Evolutionary conservation across 1,140 invertebrate species (phyloP).

Genomic region (Coelopa frigida): DNA sequence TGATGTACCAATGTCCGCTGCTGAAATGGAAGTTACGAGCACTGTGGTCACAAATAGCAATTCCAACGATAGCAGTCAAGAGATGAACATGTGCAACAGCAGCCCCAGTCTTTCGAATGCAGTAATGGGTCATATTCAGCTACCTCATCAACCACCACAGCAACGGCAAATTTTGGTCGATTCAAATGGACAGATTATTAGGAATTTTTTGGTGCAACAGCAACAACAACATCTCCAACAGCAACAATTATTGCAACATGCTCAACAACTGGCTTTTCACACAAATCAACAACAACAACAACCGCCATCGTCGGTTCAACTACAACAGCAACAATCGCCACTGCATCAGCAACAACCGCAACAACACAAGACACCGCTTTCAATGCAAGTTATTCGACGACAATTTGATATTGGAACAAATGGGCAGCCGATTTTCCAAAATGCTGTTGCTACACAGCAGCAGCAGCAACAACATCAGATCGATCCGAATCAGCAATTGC

Average conservation of each 20-base stretch:
- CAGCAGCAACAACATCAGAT: slow-evolving; percentile 24
- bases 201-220: slow-evolving; percentile 40
- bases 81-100: slow-evolving; percentile 28
- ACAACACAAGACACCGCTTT: slow-evolving; percentile 24
- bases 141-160: slow-evolving; percentile 18
- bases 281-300: slow-evolving; percentile 14
- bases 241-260: slow-evolving; percentile 10
- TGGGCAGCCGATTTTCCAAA: too few relatives aligned
- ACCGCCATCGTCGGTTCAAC: slow-evolving; percentile 13
- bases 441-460: too few relatives aligned
- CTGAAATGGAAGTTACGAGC: slow-evolving; percentile 43
- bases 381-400: slow-evolving; percentile 1
- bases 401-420: slow-evolving; percentile 8
- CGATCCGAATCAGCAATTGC: slow-evolving; percentile 2
- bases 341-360: slow-evolving; percentile 16
- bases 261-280: slow-evolving; percentile 5
- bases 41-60: slow-evolving; percentile 42
- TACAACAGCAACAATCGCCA: slow-evolving; percentile 25
- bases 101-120: too few relatives aligned
- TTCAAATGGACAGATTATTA: slow-evolving; percentile 41
- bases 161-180: slow-evolving; percentile 37
- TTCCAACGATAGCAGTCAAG: slow-evolving; percentile 39
- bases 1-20: slow-evolving; percentile 40
- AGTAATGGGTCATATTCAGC: too few relatives aligned
- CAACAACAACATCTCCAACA: slow-evolving; percentile 11